Conservation (phyloP, 2,888 invertebrate genomes). For the Luperina testacea region DNA sequence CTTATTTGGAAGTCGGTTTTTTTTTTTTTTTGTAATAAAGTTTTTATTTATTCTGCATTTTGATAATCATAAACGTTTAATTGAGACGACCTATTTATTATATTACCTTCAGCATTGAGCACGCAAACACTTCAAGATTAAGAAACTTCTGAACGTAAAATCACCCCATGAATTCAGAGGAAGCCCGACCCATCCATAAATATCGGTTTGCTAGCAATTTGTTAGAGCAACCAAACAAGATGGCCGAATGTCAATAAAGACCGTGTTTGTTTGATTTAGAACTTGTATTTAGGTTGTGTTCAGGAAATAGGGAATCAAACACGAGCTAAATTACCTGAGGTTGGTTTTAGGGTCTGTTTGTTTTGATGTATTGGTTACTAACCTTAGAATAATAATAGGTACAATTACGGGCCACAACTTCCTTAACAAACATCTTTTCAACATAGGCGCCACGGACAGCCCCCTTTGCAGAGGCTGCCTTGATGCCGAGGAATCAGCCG, state of each 20-base stretch:
- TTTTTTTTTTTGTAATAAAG: too few species aligned
- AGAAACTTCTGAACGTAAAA: constrained; percentile 1
- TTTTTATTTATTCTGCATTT: background rate
- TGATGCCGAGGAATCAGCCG: too few species aligned
- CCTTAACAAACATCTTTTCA: too few species aligned
- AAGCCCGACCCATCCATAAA: constrained; percentile 55
- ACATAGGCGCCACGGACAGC: too few species aligned
- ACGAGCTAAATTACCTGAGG: constrained; percentile 2
- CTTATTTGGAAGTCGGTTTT: too few species aligned
- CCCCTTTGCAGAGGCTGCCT: too few species aligned
- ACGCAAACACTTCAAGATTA: constrained; percentile 15
- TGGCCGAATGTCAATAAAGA: constrained; percentile 60
- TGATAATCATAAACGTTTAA: background rate
- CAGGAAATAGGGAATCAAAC: constrained; percentile 29
- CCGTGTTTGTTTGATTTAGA: constrained; percentile 54
- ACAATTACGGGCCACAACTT: too few species aligned
- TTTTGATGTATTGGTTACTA: background rate
- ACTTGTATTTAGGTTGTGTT: constrained; percentile 15
- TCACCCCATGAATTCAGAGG: constrained; percentile 17
- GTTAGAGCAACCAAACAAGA: constrained; percentile 58
- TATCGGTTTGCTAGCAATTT: constrained; percentile 64
- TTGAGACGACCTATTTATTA: background rate
- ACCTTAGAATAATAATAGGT: too few species aligned
- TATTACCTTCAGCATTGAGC: background rate
- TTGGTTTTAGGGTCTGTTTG: background rate